Evolutionary conservation across 2,797 vertebrate genomes (phyloP).

Genomic region (Mormyrus hasselquistii): DNA sequence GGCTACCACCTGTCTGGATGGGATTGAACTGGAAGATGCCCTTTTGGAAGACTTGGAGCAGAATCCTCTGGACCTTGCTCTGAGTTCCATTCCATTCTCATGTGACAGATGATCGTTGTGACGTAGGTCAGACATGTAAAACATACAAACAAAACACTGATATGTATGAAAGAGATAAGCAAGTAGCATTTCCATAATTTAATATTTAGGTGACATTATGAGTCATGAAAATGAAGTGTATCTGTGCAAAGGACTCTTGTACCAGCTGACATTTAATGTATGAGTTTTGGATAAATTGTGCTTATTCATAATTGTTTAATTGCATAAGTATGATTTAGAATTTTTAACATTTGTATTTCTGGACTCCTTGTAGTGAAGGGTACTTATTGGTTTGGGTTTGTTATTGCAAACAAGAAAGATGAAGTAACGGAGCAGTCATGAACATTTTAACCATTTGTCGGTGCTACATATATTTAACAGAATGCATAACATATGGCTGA

Average conservation of each 20-base stretch:
- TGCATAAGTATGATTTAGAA: not conserved
- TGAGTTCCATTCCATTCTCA: not conserved
- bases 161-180: not conserved
- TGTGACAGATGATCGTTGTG: not conserved
- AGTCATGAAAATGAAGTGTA: not conserved
- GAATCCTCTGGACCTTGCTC: not conserved
- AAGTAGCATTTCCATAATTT: not conserved
- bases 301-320: not conserved
- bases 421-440: not conserved
- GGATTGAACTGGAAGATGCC: not conserved
- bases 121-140: not conserved
- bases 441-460: slow-evolving; percentile 14
- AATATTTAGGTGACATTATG: not conserved
- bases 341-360: not conserved
- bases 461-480: not conserved
- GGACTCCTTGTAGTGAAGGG: not conserved
- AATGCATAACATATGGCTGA: not conserved
- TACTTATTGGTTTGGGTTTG: not conserved
- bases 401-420: not conserved
- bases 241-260: not conserved
- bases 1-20: not conserved
- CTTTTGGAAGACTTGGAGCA: not conserved
- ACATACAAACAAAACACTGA: not conserved
- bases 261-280: not conserved
- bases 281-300: not conserved